phyloP scores from a whole-genome alignment of 1,140 invertebrate species.

The Caenorhabditis remanei region DNA sequence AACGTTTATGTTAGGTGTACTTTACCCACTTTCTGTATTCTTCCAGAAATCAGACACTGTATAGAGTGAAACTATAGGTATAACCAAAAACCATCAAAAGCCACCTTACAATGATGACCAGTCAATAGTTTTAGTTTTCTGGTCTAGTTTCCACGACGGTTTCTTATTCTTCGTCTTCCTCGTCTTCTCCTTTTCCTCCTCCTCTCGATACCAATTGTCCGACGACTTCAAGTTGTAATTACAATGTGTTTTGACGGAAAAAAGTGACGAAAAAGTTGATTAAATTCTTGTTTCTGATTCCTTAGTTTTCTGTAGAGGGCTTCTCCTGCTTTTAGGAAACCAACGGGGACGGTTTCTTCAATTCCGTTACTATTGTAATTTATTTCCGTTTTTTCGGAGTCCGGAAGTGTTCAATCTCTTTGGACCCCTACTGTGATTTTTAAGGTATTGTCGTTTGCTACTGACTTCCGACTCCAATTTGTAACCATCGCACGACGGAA shows the following conservation, averaged over 20 bases:
- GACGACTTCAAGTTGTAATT: conserved; percentile 49
- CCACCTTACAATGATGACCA: conserved; percentile 21
- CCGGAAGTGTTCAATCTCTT: no score
- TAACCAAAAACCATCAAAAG: background rate
- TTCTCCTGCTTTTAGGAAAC: background rate
- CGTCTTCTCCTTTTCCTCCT: background rate
- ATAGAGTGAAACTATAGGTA: no score
- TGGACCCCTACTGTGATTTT: background rate
- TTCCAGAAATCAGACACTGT: no score
- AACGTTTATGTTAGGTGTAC: no score
- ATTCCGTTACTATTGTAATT: background rate
- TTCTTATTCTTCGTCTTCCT: background rate
- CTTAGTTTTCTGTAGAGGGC: background rate
- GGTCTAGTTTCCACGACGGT: background rate
- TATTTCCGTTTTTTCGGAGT: background rate
- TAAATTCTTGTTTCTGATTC: conserved; percentile 50
- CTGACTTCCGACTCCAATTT: background rate
- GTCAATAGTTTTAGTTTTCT: conserved; percentile 48
- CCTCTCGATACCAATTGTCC: conserved; percentile 36
- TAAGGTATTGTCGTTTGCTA: background rate
- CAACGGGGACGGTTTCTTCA: background rate
- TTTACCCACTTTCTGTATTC: no score
- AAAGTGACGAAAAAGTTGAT: conserved; percentile 50
- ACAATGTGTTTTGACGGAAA: conserved; percentile 51
- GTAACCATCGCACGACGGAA: background rate